phyloP scores from a whole-genome alignment of 1,140 invertebrate species.

The Popillia japonica region DNA sequence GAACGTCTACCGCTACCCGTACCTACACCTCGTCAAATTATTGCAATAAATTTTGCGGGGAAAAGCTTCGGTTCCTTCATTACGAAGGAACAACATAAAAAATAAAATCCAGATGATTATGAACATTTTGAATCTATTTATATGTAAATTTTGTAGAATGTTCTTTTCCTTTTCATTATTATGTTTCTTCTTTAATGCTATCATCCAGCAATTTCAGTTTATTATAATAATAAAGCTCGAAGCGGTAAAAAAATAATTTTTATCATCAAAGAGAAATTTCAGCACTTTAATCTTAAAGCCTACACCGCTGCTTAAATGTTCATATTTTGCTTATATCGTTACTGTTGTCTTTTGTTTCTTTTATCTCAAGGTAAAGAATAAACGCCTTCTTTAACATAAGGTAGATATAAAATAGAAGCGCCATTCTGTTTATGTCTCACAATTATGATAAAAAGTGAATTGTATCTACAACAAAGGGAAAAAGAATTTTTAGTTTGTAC shows the following conservation, averaged over 20 bases:
- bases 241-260: constrained; percentile 25
- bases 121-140: constrained; percentile 31
- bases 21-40: constrained; percentile 8
- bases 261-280: constrained; percentile 2
- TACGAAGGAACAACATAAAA: constrained; percentile 18
- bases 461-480: neutral
- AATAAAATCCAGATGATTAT: constrained; percentile 25
- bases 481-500: neutral
- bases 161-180: neutral
- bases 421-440: neutral
- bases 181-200: neutral
- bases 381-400: neutral
- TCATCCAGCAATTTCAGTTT: constrained; percentile 19
- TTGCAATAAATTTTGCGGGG: neutral
- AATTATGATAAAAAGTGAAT: constrained; percentile 1
- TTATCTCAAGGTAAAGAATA: neutral
- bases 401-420: neutral
- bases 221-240: constrained; percentile 31
- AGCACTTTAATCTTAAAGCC: neutral
- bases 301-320: constrained; percentile 3
- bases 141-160: constrained; percentile 21
- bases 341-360: neutral
- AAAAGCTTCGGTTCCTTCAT: constrained; percentile 25
- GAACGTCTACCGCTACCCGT: constrained; percentile 8
- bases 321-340: constrained; percentile 19